Conservation (phyloP, 2,113 vertebrate genomes). For the Lagopus muta region DNA sequence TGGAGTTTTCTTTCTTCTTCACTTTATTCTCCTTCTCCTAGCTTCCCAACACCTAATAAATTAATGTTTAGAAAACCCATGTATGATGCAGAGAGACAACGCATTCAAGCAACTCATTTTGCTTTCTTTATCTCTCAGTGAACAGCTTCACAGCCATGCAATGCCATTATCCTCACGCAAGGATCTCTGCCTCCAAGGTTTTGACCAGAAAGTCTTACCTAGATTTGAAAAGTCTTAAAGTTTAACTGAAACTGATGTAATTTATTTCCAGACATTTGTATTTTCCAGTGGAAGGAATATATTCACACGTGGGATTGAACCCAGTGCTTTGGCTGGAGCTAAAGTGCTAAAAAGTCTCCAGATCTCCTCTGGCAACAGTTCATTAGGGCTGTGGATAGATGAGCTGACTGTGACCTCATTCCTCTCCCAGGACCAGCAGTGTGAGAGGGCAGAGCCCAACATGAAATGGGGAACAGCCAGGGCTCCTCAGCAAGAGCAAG, state of each 20-base stretch:
- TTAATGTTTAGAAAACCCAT: neutral
- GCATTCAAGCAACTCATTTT: neutral
- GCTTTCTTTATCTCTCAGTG: neutral
- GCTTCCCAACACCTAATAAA: neutral
- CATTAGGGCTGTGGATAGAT: neutral
- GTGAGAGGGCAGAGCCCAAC: neutral
- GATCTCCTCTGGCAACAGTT: neutral
- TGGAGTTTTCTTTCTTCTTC: neutral
- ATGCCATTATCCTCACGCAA: neutral
- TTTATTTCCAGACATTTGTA: neutral
- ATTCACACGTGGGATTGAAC: neutral
- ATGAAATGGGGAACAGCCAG: neutral
- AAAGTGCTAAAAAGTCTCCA: neutral
- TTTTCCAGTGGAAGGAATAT: neutral
- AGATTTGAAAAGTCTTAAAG: neutral
- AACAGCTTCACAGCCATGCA: neutral
- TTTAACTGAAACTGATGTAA: neutral
- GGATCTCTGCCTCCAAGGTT: neutral
- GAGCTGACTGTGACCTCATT: neutral
- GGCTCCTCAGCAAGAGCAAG: neutral
- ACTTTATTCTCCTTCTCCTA: neutral
- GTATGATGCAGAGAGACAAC: neutral
- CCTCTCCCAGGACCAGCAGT: neutral
- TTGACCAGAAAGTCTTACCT: neutral
- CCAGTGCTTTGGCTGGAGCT: neutral